Evolutionary conservation across 1,140 invertebrate species (phyloP), one percentile per base, ranked within the genome.

Genomic region (Sminthurinus signatus): DNA sequence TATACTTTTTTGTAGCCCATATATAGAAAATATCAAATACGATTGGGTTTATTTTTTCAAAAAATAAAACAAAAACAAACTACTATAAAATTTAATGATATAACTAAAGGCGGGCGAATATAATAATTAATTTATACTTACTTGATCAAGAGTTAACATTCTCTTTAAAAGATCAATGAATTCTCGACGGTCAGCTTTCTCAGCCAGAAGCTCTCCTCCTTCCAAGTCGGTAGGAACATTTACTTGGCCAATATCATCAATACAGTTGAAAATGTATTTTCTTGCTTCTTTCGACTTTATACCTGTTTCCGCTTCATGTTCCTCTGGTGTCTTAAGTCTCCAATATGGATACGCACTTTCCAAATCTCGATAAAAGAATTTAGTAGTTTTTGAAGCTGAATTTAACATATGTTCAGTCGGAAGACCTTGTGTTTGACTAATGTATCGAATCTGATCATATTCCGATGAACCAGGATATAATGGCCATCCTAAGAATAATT

Each of bases 391-490:
- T 48, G 93, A 96, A 51, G 95, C 96, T 75, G 89, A 91, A 76
- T 95, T 98, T n/a, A 99, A 82, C 94, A 99, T 98, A 72, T 98
- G 89, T 76, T 98, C 94, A 0, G 96, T 93, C 36, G 97, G 96
- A 73, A 97, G 78, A 42, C 96, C 94, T 79, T 93, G 90, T 17
- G 89, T 93, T 75, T 91, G 89, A 74, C 88, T 89, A 62, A 93
- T 91, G 75, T 85, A 88, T 42, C 97, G 83, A 73, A 99, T 99
- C 80, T 99, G 97, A 80, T 99, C 97, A 78, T 98, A 99, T 80
- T 99, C 97, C 1, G 96, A 98, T 28, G 94, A 96, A 54, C 97
- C 97, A 0, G 97, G 97, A 80, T 99, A 99, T 2, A 99, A 81
- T 19, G 97, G 97, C 97, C 97, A 99, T 62, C 97, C 97, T 19